Conservation (phyloP, 1,140 invertebrate species). For the Euborellia annulipes region DNA sequence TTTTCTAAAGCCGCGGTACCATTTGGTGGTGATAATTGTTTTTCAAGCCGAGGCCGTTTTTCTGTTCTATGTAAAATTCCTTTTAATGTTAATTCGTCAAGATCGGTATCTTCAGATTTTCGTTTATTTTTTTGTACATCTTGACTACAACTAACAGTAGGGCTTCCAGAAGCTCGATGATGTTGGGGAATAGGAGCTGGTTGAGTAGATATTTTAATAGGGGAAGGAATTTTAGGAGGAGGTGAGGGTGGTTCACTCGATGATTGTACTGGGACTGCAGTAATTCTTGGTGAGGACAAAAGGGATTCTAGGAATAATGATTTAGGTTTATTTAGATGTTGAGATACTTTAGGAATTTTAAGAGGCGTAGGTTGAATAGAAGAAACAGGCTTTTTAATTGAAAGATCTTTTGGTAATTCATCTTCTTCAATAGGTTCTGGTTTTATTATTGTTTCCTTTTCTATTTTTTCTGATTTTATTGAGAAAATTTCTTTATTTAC, state of each 20-base stretch:
- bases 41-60: neutral
- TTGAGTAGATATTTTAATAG: constrained; percentile 34
- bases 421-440: constrained; percentile 28
- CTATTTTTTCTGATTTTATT: constrained; percentile 6
- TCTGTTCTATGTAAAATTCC: constrained; percentile 5
- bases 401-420: constrained; percentile 38
- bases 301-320: constrained; percentile 15
- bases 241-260: constrained; percentile 26
- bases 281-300: constrained; percentile 13
- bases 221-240: constrained; percentile 32
- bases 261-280: constrained; percentile 2
- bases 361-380: too few relatives aligned
- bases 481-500: neutral
- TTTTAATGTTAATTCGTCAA: constrained; percentile 33
- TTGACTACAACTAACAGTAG: constrained; percentile 41
- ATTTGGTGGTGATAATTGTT: neutral
- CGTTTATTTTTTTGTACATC: constrained; percentile 33
- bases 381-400: constrained; percentile 28
- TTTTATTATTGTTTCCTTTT: constrained; percentile 3
- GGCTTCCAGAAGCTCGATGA: constrained; percentile 40
- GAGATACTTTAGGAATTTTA: too few relatives aligned
- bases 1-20: neutral
- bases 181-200: constrained; percentile 36
- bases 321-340: constrained; percentile 5
- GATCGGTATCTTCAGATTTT: constrained; percentile 19